Evolutionary conservation across 2,797 vertebrate genomes (phyloP).

Genomic region (Gastrophryne carolinensis): DNA sequence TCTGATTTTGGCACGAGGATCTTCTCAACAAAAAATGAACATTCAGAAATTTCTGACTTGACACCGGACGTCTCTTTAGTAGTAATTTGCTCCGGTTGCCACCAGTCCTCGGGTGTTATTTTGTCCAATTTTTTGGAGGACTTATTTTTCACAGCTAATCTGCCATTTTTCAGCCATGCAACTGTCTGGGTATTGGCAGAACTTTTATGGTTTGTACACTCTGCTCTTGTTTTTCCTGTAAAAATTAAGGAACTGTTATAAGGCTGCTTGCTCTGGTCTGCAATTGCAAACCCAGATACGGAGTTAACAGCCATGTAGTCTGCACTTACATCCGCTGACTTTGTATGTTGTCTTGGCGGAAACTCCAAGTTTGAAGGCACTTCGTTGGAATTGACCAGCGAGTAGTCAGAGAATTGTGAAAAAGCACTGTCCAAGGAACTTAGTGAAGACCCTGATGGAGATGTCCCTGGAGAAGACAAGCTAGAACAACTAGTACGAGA

Average conservation of each 20-base stretch:
- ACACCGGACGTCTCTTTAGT: neutral
- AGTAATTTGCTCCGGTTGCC: slow-evolving; percentile 27
- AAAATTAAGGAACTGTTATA: slow-evolving; percentile 22
- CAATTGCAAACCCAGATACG: slow-evolving; percentile 55
- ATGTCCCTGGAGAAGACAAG: slow-evolving; percentile 84
- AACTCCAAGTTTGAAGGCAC: slow-evolving; percentile 65
- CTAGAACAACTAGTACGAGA: slow-evolving; percentile 82
- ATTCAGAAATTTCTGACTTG: slow-evolving; percentile 41
- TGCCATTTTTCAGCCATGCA: slow-evolving; percentile 75
- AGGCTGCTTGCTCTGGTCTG: slow-evolving; percentile 54
- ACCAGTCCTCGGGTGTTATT: slow-evolving; percentile 61
- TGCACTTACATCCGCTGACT: slow-evolving; percentile 57
- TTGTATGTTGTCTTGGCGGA: slow-evolving; percentile 63
- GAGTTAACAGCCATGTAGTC: slow-evolving; percentile 53
- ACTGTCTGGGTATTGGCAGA: slow-evolving; percentile 75
- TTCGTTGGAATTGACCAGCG: slow-evolving; percentile 70
- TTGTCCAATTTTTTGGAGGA: slow-evolving; percentile 70
- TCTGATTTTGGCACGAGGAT: slow-evolving; percentile 10
- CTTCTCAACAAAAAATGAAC: slow-evolving; percentile 33
- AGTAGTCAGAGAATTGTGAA: slow-evolving; percentile 88
- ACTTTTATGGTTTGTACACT: slow-evolving; percentile 60
- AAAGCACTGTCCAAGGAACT: slow-evolving; percentile 92
- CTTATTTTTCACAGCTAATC: slow-evolving; percentile 66
- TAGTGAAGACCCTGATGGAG: slow-evolving; percentile 84
- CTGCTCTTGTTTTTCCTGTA: slow-evolving; percentile 57